Evolutionary conservation across 2,888 invertebrate species (phyloP), one percentile per base, ranked within the genome.

Genomic region (Cephalotes varians): DNA sequence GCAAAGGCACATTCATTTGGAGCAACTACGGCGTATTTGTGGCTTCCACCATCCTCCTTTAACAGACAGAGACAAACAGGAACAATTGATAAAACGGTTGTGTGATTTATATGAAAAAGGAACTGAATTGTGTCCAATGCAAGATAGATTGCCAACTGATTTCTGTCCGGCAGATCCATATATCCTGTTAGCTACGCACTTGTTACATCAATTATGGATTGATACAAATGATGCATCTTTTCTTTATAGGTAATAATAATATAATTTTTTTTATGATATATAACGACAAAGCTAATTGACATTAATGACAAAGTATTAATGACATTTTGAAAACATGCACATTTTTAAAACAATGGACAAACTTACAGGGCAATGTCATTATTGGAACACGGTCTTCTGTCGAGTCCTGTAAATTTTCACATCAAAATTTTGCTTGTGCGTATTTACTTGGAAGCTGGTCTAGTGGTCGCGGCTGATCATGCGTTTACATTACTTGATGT

Each of bases 331-430:
- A 72, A 79, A 56, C 56, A 80, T n/a, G 21, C 31, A 69, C 60
- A 31, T 81, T 60, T 60, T 67, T 37, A 49, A 82, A 67, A 51
- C 10, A 65, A 44, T 81, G 37, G 83, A 85, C n/a, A n/a, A n/a
- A n/a, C 81, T 90, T 92, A 37, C 83, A 94, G 94, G 86, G 93
- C 93, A 54, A 93, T 94, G 91, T 87, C 89, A 28, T 82, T 94
- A 77, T 87, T 94, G 81, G 94, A 94, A 88, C 89, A 90, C 64
- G 92, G 91, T 79, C 90, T 94, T 58, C 80, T 89, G n/a, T 90
- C 90, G 28, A 98, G 98, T 91, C 97, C 98, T 0, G 97, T 98
- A 87, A 99, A 98, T 95, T 98, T 98, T 94, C 98, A 98, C 93
- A 96, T 97, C 18, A 99, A 99, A 94, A 95, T 99, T 89, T 95